A percentile compares a stretch with the other conserved stretches of the same genome.
Conservation (phyloP, 2,797 vertebrate species). For the Myotis vivesi region DNA sequence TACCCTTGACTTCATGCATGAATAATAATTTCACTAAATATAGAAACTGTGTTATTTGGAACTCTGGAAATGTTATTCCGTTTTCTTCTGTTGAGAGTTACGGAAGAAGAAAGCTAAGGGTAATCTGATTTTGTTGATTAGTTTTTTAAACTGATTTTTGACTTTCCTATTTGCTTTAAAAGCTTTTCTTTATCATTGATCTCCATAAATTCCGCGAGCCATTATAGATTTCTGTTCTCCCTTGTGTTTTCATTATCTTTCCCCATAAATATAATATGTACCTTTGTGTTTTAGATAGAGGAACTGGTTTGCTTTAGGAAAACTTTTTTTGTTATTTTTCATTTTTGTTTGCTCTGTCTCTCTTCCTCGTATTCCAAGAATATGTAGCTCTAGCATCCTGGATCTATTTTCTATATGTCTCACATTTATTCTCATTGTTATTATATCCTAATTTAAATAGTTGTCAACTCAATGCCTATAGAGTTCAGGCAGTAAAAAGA, state of each 20-base stretch:
- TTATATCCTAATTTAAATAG: neutral
- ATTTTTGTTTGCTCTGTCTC: conserved; percentile 27
- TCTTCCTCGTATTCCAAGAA: conserved; percentile 13
- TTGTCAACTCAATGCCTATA: neutral
- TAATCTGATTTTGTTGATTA: neutral
- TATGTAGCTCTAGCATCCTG: conserved; percentile 30
- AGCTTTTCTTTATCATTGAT: neutral
- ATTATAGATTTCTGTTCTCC: conserved; percentile 30
- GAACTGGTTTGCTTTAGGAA: conserved; percentile 28
- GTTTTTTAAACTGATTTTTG: neutral
- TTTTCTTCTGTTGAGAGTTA: conserved; percentile 9
- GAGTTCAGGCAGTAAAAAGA: neutral
- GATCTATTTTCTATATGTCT: neutral
- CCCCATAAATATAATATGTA: neutral
- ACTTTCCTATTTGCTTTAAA: conserved; percentile 31
- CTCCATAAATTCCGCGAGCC: conserved; percentile 11
- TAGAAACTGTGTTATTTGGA: neutral
- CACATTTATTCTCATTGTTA: conserved; percentile 34
- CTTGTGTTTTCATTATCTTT: conserved; percentile 42
- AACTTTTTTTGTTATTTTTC: conserved; percentile 29
- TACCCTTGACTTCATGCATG: conserved; percentile 34
- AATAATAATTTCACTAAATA: conserved; percentile 20
- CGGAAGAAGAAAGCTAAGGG: neutral
- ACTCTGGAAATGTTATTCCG: neutral
- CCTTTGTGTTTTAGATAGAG: neutral